Conservation (phyloP, 2,888 invertebrate genomes). For the Eretmocerus hayati region DNA sequence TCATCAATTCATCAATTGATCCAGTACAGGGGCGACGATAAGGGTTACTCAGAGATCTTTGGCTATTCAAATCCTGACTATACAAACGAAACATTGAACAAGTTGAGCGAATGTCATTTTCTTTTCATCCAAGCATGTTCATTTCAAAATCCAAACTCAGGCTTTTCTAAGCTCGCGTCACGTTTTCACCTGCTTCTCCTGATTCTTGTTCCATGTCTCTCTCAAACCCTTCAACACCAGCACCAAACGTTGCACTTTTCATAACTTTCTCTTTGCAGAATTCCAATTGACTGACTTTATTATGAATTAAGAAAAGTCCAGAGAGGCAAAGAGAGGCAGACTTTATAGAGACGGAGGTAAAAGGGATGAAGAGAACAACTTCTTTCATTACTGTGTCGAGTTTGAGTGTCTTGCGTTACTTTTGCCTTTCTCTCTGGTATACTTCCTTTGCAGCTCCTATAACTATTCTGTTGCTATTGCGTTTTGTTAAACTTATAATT, state of each 20-base stretch:
- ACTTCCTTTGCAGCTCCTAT: not conserved
- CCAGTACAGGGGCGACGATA: no score
- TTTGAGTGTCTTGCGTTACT: slow-evolving; percentile 19
- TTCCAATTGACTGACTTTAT: slow-evolving; percentile 20
- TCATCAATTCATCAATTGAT: no score
- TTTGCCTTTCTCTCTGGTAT: slow-evolving; percentile 9
- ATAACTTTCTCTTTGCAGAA: slow-evolving; percentile 8
- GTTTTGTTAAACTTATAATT: slow-evolving; percentile 17
- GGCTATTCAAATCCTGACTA: no score
- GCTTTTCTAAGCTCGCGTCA: no score
- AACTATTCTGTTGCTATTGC: not conserved
- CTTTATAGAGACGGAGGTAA: not conserved
- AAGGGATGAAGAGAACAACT: slow-evolving; percentile 4
- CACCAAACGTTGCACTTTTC: slow-evolving; percentile 1
- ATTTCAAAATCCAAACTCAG: no score
- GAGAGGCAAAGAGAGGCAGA: not conserved
- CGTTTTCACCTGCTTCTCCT: no score
- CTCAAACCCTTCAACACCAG: not conserved
- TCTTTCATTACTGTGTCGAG: slow-evolving; percentile 20
- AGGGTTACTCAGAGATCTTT: no score
- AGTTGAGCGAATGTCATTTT: no score
- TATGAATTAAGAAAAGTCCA: slow-evolving; percentile 18
- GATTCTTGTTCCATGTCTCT: no score
- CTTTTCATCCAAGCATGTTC: no score
- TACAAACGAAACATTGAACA: no score